Evolutionary conservation across 2,113 vertebrate species (phyloP).

Genomic region (Eidolon helvum): DNA sequence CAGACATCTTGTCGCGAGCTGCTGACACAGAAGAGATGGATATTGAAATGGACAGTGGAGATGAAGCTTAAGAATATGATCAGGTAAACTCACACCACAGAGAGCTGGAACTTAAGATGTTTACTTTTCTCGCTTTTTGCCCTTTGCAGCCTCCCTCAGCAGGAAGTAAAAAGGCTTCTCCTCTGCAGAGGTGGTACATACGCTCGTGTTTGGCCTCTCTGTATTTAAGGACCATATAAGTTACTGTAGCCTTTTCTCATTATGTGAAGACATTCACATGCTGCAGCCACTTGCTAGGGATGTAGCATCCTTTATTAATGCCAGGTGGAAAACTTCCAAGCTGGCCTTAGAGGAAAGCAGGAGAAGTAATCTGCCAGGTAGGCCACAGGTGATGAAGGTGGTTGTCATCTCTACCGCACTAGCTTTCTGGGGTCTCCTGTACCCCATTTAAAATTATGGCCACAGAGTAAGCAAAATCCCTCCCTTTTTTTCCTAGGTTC

Average conservation of each 20-base stretch:
- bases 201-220: not conserved
- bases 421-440: not conserved
- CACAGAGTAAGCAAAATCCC: not conserved
- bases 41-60: slow-evolving; percentile 82
- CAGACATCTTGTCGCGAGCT: slow-evolving; percentile 89
- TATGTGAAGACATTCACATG: not conserved
- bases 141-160: not conserved
- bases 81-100: slow-evolving; percentile 71
- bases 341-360: not conserved
- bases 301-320: not conserved
- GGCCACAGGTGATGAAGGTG: not conserved
- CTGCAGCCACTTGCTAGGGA: not conserved
- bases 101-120: rapidly evolving
- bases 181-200: rapidly evolving
- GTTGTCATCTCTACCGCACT: not conserved
- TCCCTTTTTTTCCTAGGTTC: not conserved
- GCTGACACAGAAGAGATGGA: slow-evolving; percentile 84
- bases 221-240: not conserved
- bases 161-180: no score
- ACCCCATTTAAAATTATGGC: not conserved
- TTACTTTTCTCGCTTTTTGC: no score
- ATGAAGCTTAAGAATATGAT: slow-evolving; percentile 80
- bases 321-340: not conserved
- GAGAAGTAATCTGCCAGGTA: not conserved
- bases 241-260: not conserved